phyloP scores from a whole-genome alignment of 2,797 vertebrate genomes.

The Micropoecilia bifurca region DNA sequence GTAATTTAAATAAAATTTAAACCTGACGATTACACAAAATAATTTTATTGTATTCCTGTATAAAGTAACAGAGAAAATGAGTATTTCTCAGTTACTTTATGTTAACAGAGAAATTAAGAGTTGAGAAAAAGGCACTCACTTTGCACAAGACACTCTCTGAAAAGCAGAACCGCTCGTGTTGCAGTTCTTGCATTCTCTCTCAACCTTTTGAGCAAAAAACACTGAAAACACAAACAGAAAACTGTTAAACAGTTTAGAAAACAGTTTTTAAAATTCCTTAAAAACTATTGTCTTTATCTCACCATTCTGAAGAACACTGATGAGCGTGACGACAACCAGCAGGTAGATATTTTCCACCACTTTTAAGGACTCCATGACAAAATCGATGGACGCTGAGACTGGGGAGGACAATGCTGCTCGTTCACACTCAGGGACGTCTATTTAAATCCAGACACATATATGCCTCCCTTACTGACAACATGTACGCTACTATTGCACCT shows the following conservation, averaged over 20 bases:
- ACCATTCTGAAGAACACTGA: constrained; percentile 95
- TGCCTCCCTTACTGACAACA: constrained; percentile 4
- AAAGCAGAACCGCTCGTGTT: constrained; percentile 77
- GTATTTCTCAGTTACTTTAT: no score
- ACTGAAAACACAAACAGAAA: constrained; percentile 69
- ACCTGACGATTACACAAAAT: constrained; percentile 3
- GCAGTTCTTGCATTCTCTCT: constrained; percentile 84
- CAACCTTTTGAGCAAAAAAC: constrained; percentile 92
- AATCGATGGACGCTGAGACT: constrained; percentile 15
- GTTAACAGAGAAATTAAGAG: not conserved
- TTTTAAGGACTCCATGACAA: constrained; percentile 81
- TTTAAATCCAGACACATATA: not conserved
- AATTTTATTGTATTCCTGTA: not conserved
- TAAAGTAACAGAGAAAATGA: no score
- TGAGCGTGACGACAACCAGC: constrained; percentile 87
- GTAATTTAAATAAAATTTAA: constrained; percentile 16
- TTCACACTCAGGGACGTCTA: constrained; percentile 11
- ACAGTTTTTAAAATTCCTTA: not conserved
- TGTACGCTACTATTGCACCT: constrained; percentile 6
- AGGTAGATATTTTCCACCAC: constrained; percentile 88
- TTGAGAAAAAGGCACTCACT: constrained; percentile 83
- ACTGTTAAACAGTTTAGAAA: not conserved
- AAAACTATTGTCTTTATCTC: constrained; percentile 53
- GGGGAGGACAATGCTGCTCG: constrained; percentile 15
- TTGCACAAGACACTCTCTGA: constrained; percentile 91